A percentile compares a stretch with the other conserved stretches of the same genome.
Evolutionary conservation across 2,797 vertebrate species (phyloP).

Genomic region (Manis javanica): DNA sequence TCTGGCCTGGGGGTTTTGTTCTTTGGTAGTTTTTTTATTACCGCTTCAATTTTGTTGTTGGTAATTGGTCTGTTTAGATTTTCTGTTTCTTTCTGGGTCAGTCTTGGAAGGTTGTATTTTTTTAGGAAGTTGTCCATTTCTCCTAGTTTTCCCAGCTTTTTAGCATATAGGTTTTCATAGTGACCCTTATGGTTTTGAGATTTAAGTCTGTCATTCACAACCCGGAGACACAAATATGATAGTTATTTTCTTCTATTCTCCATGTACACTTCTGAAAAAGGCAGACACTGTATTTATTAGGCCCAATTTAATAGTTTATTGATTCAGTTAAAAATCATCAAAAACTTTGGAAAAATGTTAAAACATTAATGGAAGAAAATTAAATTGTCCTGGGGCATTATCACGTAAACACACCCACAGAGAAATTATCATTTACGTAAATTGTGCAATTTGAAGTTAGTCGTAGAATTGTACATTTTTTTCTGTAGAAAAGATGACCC

Average conservation of each 20-base stretch:
- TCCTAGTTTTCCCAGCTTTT: too few relatives aligned
- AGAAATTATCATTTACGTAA: not conserved
- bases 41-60: too few relatives aligned
- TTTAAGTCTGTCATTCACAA: not conserved
- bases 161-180: too few relatives aligned
- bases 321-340: not conserved
- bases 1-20: too few relatives aligned
- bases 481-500: not conserved
- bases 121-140: too few relatives aligned
- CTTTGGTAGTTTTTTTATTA: too few relatives aligned
- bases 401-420: not conserved
- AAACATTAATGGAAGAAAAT: not conserved
- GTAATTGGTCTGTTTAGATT: too few relatives aligned
- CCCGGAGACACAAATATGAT: not conserved
- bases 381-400: not conserved
- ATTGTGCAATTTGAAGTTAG: not conserved
- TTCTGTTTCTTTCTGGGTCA: too few relatives aligned
- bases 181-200: not conserved
- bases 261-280: not conserved
- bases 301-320: not conserved
- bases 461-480: not conserved
- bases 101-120: too few relatives aligned
- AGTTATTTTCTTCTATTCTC: not conserved
- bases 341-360: not conserved
- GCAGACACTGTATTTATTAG: not conserved